Percentiles rank a stretch among this genome's conserved stretches.
Conservation (phyloP, 37 sponge, comb jelly and placozoan genomes). For the Chondrilla cf. caribensis region DNA sequence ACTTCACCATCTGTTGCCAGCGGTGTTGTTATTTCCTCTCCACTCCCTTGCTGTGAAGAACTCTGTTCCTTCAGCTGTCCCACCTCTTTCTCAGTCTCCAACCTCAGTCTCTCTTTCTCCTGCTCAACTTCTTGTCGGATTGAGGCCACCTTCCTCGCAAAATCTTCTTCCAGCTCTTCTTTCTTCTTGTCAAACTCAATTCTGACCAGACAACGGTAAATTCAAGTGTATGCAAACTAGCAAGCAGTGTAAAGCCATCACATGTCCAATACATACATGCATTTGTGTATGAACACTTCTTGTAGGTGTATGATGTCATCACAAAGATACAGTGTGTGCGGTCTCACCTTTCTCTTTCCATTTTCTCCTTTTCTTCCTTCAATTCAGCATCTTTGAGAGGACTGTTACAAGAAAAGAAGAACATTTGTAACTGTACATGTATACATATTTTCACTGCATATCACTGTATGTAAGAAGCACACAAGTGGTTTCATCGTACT, state of each 20-base stretch:
- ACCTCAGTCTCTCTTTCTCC: slow-evolving; percentile 32
- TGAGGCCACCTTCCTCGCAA: slow-evolving; percentile 25
- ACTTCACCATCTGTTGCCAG: too few relatives aligned
- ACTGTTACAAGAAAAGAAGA: not conserved
- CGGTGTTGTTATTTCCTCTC: too few relatives aligned
- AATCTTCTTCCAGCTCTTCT: slow-evolving; percentile 39
- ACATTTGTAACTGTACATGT: too few relatives aligned
- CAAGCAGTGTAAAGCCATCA: not conserved
- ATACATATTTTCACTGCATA: too few relatives aligned
- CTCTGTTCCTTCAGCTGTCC: slow-evolving; percentile 28
- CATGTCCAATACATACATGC: not conserved
- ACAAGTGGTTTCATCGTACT: too few relatives aligned
- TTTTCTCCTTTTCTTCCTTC: slow-evolving; percentile 11
- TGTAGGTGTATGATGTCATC: not conserved
- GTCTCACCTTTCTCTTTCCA: slow-evolving; percentile 11
- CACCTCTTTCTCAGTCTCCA: not conserved
- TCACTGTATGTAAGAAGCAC: too few relatives aligned
- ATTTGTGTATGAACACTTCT: not conserved
- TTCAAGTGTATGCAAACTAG: not conserved
- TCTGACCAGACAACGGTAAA: not conserved
- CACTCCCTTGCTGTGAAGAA: too few relatives aligned
- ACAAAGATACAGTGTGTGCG: not conserved
- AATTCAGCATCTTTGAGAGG: not conserved
- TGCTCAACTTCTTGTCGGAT: slow-evolving; percentile 39
- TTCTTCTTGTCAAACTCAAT: slow-evolving; percentile 35